These are phyloP conservation scores for Tachuris rubrigastra DNA, from an alignment of 2,113 vertebrate species.

Conservation along the genomic window DNA sequence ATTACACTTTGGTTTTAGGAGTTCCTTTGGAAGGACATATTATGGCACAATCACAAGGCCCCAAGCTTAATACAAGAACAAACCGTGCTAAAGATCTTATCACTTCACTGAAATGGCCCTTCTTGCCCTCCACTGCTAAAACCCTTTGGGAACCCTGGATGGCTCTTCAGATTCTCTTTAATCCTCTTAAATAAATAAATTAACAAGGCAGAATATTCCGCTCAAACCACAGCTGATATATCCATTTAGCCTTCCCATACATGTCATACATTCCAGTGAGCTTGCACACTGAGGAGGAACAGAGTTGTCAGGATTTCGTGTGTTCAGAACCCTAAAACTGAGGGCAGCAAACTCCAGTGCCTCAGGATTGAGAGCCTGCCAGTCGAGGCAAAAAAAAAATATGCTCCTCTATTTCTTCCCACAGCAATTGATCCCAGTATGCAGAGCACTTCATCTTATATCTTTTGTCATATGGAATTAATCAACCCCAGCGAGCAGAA, in stretches of 20 bases:
- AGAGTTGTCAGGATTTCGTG: background rate
- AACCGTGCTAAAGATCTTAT: background rate
- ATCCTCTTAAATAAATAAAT: slow-evolving; percentile 35
- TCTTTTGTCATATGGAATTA: slow-evolving; percentile 14
- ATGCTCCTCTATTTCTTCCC: background rate
- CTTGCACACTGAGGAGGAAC: background rate
- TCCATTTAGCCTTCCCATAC: background rate
- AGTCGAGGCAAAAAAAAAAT: background rate
- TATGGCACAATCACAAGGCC: fast-evolving
- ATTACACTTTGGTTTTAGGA: background rate
- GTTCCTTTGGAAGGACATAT: background rate
- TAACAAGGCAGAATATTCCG: background rate
- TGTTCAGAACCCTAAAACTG: slow-evolving; percentile 22
- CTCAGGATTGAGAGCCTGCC: slow-evolving; percentile 6
- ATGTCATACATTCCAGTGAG: background rate
- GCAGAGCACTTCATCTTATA: background rate
- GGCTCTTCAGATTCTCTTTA: background rate
- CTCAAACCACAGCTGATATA: background rate
- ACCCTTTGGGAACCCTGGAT: background rate
- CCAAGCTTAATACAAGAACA: background rate
- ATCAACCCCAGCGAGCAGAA: background rate
- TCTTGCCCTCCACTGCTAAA: background rate
- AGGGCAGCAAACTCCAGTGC: background rate
- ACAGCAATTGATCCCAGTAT: background rate
- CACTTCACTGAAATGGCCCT: background rate